These are phyloP conservation scores for Drosophila ustulata DNA, from an alignment of 2,888 invertebrate species.

Conservation along the genomic window DNA sequence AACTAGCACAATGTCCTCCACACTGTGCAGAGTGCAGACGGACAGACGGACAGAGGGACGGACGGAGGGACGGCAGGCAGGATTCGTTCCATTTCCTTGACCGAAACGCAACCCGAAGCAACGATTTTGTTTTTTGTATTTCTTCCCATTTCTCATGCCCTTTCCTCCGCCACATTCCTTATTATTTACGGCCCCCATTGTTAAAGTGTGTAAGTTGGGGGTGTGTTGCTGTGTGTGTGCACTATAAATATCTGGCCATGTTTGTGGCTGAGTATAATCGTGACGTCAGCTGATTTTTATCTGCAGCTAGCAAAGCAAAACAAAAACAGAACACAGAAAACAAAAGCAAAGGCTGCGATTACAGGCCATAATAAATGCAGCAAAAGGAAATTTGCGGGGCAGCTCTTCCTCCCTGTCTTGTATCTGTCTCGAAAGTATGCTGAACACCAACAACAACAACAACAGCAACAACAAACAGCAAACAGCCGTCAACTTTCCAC, in stretches of 20 bases:
- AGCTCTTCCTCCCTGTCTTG: constrained; percentile 8
- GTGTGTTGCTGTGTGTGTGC: constrained; percentile 23
- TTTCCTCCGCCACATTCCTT: constrained; percentile 41
- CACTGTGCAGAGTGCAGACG: constrained; percentile 24
- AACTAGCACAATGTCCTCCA: constrained; percentile 73
- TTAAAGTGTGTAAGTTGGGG: constrained; percentile 37
- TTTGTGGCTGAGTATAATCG: constrained; percentile 49
- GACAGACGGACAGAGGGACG: neutral
- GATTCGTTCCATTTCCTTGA: constrained; percentile 68
- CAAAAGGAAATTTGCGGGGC: constrained; percentile 42
- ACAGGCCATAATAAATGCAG: constrained; percentile 55
- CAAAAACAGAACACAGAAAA: constrained; percentile 19
- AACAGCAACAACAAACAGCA: constrained; percentile 23
- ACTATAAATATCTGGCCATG: constrained; percentile 61
- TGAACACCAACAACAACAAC: constrained; percentile 34
- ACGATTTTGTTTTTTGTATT: constrained; percentile 32
- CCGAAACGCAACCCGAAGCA: constrained; percentile 74
- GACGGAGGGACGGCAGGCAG: neutral
- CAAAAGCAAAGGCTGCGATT: constrained; percentile 39
- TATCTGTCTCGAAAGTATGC: constrained; percentile 44
- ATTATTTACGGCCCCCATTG: constrained; percentile 69
- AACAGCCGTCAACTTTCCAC: constrained; percentile 15
- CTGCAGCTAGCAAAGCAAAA: constrained; percentile 37
- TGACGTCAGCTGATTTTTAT: constrained; percentile 73
- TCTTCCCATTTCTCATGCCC: constrained; percentile 10